Conservation (phyloP, 2,113 vertebrate species). For the Ictalurus furcatus region DNA sequence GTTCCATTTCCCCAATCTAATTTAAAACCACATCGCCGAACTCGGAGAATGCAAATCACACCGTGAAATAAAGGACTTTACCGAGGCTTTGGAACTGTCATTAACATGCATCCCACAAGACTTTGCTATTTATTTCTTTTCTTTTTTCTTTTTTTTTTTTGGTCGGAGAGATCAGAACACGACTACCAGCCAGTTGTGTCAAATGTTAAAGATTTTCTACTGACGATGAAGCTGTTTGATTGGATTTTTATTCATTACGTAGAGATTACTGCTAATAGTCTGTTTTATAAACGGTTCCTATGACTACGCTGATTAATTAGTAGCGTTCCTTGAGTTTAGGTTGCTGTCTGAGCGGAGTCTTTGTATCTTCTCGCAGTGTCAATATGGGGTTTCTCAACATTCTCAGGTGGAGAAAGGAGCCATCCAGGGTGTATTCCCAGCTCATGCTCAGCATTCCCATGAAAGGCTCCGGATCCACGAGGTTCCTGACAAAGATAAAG, state of each 20-base stretch:
- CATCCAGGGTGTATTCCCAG: background rate
- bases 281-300: background rate
- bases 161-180: background rate
- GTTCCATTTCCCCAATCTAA: slow-evolving; percentile 51
- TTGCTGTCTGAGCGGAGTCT: background rate
- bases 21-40: slow-evolving; percentile 49
- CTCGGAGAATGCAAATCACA: slow-evolving; percentile 49
- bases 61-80: slow-evolving; percentile 36
- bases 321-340: background rate
- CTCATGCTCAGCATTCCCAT: background rate
- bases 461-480: background rate
- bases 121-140: slow-evolving; percentile 24
- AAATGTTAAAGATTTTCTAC: background rate
- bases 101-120: slow-evolving; percentile 35
- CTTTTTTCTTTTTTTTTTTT: background rate
- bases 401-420: background rate
- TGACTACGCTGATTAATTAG: background rate
- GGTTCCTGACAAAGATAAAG: background rate
- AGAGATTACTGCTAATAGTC: background rate
- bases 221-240: slow-evolving; percentile 3
- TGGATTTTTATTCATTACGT: background rate
- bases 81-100: slow-evolving; percentile 35
- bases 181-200: background rate
- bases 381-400: background rate
- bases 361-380: background rate